Evolutionary conservation across 2,888 invertebrate genomes (phyloP), one percentile per base, ranked within the genome.

Genomic region (Polymixis lichenea): DNA sequence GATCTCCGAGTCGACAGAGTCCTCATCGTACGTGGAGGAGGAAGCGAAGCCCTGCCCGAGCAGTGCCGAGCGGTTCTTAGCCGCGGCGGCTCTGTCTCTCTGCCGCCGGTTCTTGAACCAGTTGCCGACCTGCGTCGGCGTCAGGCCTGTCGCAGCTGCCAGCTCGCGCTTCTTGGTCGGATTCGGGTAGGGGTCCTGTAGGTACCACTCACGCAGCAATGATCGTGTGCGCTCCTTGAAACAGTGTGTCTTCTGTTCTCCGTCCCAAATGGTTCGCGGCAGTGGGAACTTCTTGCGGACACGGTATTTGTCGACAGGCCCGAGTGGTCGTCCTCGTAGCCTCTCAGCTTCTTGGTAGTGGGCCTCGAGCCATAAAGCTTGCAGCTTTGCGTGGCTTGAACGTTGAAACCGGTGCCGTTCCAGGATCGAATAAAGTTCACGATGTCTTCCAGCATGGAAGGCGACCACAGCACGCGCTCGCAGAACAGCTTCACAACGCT

Each of bases 61-160:
- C 85, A 96, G 92, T 80, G 96, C 98, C 96, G 97, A 99, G 98
- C 99, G 98, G 97, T 99, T 99, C 97, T 99, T 99, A 84, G 99
- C 99, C 75, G 99, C 99, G 64, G 99, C 99, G 28, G 99, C 99
- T 88, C 99, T 97, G 95, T 99, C 99, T 84, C 99, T 96, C 97
- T 99, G 99, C 94, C 99, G 97, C 88, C 99, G 97, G 97, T 99
- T 99, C 97, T 99, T 99, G 97, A 99, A 99, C 99, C 99, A 99
- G 97, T 99, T 99, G 93, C 98, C 98, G 89, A 98, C 97, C 97
- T 99, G 99, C 86, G 99, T 99, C 80, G 99, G 99, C 89, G 99
- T 99, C 88, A 99, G 97, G 70, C 99, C 99, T 83, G 99, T 99
- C 85, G 98, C 99, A 94, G 99, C 99, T 74, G 99, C 99, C 90